Percentiles rank a stretch among this genome's conserved stretches.
Conservation (phyloP, 2,888 invertebrate genomes). For the Scrobipalpa costella region DNA sequence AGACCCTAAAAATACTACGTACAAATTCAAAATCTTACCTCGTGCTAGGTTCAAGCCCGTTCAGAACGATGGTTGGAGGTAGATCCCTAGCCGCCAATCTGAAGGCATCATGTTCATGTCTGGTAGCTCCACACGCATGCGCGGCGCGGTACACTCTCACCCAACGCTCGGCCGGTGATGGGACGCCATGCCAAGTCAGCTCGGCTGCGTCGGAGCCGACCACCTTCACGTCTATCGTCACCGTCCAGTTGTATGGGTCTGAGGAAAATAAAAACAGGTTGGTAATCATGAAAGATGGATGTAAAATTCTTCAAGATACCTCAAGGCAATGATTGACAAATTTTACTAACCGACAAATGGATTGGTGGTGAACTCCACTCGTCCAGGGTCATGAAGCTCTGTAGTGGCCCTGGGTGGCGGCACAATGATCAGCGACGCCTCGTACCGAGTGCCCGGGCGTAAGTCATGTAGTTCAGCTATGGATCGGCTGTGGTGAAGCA, state of each 20-base stretch:
- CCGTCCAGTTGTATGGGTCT: slow-evolving; percentile 92
- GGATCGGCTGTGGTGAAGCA: slow-evolving; percentile 91
- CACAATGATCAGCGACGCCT: slow-evolving; percentile 90
- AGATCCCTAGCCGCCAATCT: slow-evolving; percentile 65
- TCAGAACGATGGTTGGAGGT: slow-evolving; percentile 59
- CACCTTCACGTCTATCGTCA: slow-evolving; percentile 87
- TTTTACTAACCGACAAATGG: slow-evolving; percentile 82
- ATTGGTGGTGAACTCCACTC: slow-evolving; percentile 86
- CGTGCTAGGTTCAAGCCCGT: slow-evolving; percentile 82
- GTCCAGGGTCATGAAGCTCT: slow-evolving; percentile 87
- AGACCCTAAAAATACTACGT: background rate
- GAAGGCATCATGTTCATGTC: slow-evolving; percentile 66
- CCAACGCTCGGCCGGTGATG: slow-evolving; percentile 93
- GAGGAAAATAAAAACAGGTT: slow-evolving; percentile 36
- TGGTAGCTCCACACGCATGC: slow-evolving; percentile 65
- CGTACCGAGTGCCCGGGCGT: slow-evolving; percentile 89
- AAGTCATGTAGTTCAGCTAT: slow-evolving; percentile 89
- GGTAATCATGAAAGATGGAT: too few relatives aligned
- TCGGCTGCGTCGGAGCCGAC: slow-evolving; percentile 90
- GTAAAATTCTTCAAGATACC: too few relatives aligned
- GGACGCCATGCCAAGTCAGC: slow-evolving; percentile 91
- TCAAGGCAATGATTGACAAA: too few relatives aligned
- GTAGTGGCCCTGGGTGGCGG: slow-evolving; percentile 90
- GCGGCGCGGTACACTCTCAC: slow-evolving; percentile 94
- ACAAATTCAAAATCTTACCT: slow-evolving; percentile 49